Percentiles rank a stretch among this genome's conserved stretches.
Conservation (phyloP, 2,888 invertebrate genomes). For the Byasa hedistus region DNA sequence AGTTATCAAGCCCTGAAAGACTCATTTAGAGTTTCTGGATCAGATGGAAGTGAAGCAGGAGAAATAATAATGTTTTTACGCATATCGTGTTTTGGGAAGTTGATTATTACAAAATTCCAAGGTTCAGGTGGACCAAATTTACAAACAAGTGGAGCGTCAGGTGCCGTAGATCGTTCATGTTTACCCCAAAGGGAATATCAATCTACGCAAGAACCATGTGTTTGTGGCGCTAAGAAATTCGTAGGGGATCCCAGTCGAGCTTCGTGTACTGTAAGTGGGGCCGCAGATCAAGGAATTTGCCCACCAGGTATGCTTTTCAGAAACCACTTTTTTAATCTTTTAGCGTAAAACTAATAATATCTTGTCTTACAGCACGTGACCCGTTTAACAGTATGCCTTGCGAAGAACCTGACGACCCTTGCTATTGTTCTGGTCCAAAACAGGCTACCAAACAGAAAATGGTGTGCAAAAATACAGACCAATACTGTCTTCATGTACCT, state of each 20-base stretch:
- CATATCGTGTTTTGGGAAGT: conserved; percentile 83
- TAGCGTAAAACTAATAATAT: neutral
- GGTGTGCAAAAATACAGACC: conserved; percentile 67
- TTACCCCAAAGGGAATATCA: conserved; percentile 56
- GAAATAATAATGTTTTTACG: conserved; percentile 81
- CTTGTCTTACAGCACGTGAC: conserved; percentile 47
- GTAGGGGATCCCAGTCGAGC: conserved; percentile 33
- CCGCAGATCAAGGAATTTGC: conserved; percentile 46
- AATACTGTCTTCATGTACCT: conserved; percentile 70
- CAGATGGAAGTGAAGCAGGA: conserved; percentile 76
- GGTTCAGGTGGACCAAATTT: conserved; percentile 54
- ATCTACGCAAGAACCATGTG: conserved; percentile 58
- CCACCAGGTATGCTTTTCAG: conserved; percentile 48
- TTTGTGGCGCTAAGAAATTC: conserved; percentile 55
- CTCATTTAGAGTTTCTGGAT: conserved; percentile 76
- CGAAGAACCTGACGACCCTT: conserved; percentile 62
- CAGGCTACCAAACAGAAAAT: conserved; percentile 50
- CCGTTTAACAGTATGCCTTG: conserved; percentile 65
- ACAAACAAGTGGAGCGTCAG: conserved; percentile 40
- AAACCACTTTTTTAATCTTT: neutral
- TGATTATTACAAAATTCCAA: conserved; percentile 84
- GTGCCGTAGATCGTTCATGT: conserved; percentile 62
- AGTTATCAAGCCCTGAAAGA: conserved; percentile 82
- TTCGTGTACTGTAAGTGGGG: conserved; percentile 39
- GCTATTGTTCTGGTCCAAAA: conserved; percentile 66